Base-by-base conservation (phyloP, 2,888 invertebrate genomes). In the Megalurothrips usitatus region DNA sequence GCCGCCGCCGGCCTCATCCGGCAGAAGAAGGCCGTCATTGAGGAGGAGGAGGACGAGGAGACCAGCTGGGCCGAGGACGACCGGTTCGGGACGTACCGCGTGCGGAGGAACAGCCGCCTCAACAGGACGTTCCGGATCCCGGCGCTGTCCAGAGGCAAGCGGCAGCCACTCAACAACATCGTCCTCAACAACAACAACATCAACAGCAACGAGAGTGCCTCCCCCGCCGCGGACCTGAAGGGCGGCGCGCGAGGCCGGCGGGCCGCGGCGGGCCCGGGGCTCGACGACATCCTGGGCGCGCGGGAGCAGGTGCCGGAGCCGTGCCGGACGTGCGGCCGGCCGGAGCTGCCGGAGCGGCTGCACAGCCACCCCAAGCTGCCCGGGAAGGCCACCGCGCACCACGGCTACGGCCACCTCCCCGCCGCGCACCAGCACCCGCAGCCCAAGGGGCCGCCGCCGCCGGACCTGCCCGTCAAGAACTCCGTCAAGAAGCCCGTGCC, bases 311-410 rank as follows among this genome's bases (percentile, higher is more conserved):
- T 87, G 1, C 89, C 90, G 75, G 88, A 88, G 83, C 91, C 92
- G 0, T 93, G 93, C 85, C 89, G 89, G 81, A 90, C 91, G 81
- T 94, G 93, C 86, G 92, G 92, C 1, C 88, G 92, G 28, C 89
- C 91, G 1, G 92, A 93, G 86, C 90, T 90, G 82, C 92, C 93
- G 0, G 93, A 94, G 85, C 87, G 93, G 19, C 89, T 91, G 82
- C 91, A 91, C 85, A 91, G 90, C 84, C 91, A 91, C 84, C 90
- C 90, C 1, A 79, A 75, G n/a, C 79, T 63, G 23, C 68, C 79
- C 12, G 23, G 79, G 68, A 82, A 83, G 78, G 85, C 84, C 82
- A 85, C 83, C 49, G 79, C 49, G 9, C 80, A 81, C 78, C 80
- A 81, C 43, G 82, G 80, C 68, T 81, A 82, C 75, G 28, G 63